Evolutionary conservation across 2,113 vertebrate species (phyloP).

Genomic region (Cinclus cinclus): DNA sequence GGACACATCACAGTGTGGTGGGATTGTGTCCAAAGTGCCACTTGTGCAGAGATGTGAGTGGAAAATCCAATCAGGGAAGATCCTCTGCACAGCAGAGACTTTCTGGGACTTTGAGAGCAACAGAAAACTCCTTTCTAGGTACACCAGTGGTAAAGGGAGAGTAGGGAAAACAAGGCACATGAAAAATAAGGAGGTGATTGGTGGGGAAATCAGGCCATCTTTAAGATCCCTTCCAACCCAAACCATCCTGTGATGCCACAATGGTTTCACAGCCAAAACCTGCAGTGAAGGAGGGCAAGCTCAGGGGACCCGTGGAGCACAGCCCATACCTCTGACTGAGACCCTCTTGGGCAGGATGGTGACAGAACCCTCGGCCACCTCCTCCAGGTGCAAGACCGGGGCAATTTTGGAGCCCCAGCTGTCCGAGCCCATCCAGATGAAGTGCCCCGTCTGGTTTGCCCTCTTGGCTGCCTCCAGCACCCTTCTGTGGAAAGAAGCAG

Average conservation of each 20-base stretch:
- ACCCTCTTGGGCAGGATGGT: conserved; percentile 92
- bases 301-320: accelerated
- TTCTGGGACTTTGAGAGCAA: neutral
- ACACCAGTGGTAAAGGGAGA: neutral
- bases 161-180: accelerated
- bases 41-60: neutral
- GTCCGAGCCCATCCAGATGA: conserved; percentile 97
- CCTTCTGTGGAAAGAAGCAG: conserved; percentile 72
- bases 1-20: accelerated
- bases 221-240: neutral
- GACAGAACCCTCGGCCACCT: conserved; percentile 91
- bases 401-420: conserved; percentile 96
- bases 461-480: conserved; percentile 90
- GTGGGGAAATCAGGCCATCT: neutral
- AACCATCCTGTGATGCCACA: neutral
- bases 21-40: neutral
- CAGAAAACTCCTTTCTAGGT: neutral
- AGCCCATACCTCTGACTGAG: conserved; percentile 82
- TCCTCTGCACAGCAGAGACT: neutral
- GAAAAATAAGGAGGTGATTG: neutral
- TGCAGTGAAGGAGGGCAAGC: accelerated
- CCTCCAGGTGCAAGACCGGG: conserved; percentile 89
- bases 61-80: neutral
- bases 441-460: conserved; percentile 92
- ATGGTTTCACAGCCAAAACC: neutral